Conservation (phyloP, 2,888 invertebrate species). For the Hemicrepidius hirtus region DNA sequence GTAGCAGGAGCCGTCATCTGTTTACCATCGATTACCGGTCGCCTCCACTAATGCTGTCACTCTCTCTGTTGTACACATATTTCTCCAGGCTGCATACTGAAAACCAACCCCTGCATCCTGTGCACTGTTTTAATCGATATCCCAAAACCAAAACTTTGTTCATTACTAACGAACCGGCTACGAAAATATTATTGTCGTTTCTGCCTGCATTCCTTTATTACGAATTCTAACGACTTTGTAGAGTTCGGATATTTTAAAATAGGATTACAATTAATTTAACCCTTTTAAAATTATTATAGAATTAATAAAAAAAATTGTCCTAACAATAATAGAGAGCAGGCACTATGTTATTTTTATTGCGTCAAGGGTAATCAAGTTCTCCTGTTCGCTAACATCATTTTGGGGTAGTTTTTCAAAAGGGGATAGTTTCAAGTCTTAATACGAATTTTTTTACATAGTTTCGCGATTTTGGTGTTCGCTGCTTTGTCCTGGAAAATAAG, state of each 20-base stretch:
- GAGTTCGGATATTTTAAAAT: constrained; percentile 5
- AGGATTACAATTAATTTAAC: neutral
- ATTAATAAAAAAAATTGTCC: too few species aligned
- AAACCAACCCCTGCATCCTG: constrained; percentile 50
- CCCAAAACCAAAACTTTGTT: constrained; percentile 52
- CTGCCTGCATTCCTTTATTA: constrained; percentile 41
- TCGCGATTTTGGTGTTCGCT: too few species aligned
- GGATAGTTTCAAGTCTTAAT: too few species aligned
- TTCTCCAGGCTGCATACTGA: constrained; percentile 49
- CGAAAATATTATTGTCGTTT: constrained; percentile 50
- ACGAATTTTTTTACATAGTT: too few species aligned
- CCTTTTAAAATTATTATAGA: neutral
- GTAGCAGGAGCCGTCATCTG: constrained; percentile 68
- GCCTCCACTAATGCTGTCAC: constrained; percentile 53
- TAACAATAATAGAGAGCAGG: too few species aligned
- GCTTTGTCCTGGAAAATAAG: too few species aligned
- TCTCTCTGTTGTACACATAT: constrained; percentile 52
- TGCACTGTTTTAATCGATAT: constrained; percentile 52
- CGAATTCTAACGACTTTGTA: constrained; percentile 22
- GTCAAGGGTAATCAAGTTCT: too few species aligned
- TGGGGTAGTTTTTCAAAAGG: too few species aligned
- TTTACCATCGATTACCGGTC: constrained; percentile 71
- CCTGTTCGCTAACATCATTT: too few species aligned
- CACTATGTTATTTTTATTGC: too few species aligned
- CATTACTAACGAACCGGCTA: constrained; percentile 50